These are phyloP conservation scores for Bugula neritina DNA, from an alignment of 2,888 invertebrate species.

Conservation along the genomic window DNA sequence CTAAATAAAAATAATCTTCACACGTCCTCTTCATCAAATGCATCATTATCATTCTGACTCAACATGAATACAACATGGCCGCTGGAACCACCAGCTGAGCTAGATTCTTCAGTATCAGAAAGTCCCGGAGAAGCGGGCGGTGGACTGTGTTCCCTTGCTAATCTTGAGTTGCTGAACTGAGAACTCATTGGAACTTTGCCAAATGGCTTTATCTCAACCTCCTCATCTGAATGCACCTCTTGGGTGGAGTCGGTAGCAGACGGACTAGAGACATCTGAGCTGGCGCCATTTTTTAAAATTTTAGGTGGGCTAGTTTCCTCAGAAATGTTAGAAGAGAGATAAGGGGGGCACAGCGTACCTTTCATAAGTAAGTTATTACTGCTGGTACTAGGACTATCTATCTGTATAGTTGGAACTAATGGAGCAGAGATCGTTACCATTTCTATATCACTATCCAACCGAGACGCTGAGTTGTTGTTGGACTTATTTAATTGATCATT, in stretches of 20 bases:
- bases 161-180: not conserved
- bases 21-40: not conserved
- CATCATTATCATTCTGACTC: not conserved
- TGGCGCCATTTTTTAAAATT: not conserved
- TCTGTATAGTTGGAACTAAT: not conserved
- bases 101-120: not conserved
- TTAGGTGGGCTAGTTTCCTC: not conserved
- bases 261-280: not conserved
- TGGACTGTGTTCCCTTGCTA: not conserved
- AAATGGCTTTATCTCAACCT: constrained; percentile 12
- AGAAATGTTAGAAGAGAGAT: too few relatives aligned
- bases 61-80: not conserved
- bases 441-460: not conserved
- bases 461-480: constrained; percentile 1
- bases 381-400: not conserved
- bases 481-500: constrained; percentile 11
- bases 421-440: not conserved
- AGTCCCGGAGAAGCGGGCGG: not conserved
- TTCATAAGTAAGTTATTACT: constrained; percentile 9
- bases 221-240: not conserved
- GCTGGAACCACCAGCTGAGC: too few relatives aligned
- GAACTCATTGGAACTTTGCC: not conserved
- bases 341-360: not conserved
- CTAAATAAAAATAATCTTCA: too few relatives aligned
- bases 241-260: not conserved